Evolutionary conservation across 2,888 invertebrate species (phyloP).

Genomic region (Napeogenes inachia): DNA sequence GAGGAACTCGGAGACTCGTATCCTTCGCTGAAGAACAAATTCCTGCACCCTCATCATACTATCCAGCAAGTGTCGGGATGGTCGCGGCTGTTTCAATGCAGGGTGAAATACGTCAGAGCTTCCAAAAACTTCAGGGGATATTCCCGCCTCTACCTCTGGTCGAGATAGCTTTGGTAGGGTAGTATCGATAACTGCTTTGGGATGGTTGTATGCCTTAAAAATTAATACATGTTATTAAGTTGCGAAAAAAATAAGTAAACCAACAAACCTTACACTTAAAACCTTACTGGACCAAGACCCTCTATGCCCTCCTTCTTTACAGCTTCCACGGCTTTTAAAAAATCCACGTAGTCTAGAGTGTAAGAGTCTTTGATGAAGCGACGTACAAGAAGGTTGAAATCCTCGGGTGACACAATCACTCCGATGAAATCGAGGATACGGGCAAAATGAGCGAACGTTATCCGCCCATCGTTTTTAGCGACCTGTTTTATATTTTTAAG

Average conservation of each 20-base stretch:
- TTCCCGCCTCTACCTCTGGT: slow-evolving; percentile 79
- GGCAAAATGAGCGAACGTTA: slow-evolving; percentile 86
- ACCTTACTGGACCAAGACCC: slow-evolving; percentile 73
- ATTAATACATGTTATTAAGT: not conserved
- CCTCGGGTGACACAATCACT: slow-evolving; percentile 82
- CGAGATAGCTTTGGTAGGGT: slow-evolving; percentile 82
- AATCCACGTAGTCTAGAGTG: slow-evolving; percentile 87
- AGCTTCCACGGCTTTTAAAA: slow-evolving; percentile 82
- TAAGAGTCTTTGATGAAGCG: slow-evolving; percentile 86
- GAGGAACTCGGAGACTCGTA: slow-evolving; percentile 83
- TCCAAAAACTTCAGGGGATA: slow-evolving; percentile 57
- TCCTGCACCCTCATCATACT: slow-evolving; percentile 81
- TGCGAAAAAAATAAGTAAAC: too few relatives aligned
- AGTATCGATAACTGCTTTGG: slow-evolving; percentile 81
- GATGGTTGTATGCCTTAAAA: slow-evolving; percentile 65
- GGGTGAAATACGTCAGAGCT: slow-evolving; percentile 80
- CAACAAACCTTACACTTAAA: not conserved
- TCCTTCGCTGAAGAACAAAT: slow-evolving; percentile 79
- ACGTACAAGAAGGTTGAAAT: slow-evolving; percentile 84
- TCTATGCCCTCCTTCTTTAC: slow-evolving; percentile 77
- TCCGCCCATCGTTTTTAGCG: slow-evolving; percentile 84
- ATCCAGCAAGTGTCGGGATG: slow-evolving; percentile 71
- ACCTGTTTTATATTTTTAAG: slow-evolving; percentile 64
- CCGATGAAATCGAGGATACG: slow-evolving; percentile 84
- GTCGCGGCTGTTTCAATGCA: slow-evolving; percentile 65